Evolutionary conservation across 2,113 vertebrate species (phyloP).

Genomic region (Microcebus jonahi): DNA sequence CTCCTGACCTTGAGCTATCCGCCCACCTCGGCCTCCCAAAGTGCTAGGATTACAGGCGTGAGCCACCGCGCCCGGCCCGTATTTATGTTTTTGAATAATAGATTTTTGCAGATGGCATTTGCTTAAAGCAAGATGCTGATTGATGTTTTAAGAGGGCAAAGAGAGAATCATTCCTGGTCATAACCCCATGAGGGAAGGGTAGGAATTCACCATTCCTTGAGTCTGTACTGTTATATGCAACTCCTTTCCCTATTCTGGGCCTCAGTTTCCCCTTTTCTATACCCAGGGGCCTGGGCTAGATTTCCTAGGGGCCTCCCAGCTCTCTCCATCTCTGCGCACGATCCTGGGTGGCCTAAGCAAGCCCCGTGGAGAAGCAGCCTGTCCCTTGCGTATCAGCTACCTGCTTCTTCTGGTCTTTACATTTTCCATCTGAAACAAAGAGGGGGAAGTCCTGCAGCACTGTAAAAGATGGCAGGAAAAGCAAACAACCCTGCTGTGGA

Average conservation of each 20-base stretch:
- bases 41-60: too few species aligned
- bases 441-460: not conserved
- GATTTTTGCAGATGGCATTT: not conserved
- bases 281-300: not conserved
- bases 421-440: slow-evolving; percentile 40
- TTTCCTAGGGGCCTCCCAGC: not conserved
- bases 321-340: not conserved
- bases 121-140: not conserved
- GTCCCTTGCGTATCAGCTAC: not conserved
- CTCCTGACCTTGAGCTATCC: too few species aligned
- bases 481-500: slow-evolving; percentile 54
- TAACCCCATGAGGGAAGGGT: not conserved
- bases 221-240: not conserved
- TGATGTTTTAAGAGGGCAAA: not conserved
- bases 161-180: not conserved
- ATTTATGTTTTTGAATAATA: slow-evolving; percentile 33
- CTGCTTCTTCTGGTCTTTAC: slow-evolving; percentile 16
- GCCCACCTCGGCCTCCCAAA: too few species aligned
- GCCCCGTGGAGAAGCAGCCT: not conserved
- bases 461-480: not conserved
- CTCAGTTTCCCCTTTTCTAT: not conserved
- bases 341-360: not conserved
- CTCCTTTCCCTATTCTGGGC: not conserved
- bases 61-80: too few species aligned
- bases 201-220: not conserved